Percentiles rank a stretch among this genome's conserved stretches.
Evolutionary conservation across 2,113 vertebrate species (phyloP).

Genomic region (Cynocephalus volans): DNA sequence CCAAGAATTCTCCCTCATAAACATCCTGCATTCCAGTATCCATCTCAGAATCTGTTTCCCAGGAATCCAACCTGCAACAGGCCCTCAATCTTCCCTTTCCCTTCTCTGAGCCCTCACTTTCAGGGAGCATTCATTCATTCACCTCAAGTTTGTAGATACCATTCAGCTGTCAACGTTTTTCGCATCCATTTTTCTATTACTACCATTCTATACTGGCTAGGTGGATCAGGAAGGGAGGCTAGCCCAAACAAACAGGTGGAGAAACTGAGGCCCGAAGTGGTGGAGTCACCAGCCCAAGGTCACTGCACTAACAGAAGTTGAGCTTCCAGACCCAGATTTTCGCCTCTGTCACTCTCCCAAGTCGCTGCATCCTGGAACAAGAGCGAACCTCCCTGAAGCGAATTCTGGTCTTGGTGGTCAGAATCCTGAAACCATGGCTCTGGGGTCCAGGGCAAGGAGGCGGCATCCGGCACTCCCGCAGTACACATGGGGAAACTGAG

Average conservation of each 20-base stretch:
- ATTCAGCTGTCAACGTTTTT: not conserved
- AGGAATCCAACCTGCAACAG: not conserved
- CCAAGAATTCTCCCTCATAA: not conserved
- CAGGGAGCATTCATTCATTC: not conserved
- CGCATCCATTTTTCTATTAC: not conserved
- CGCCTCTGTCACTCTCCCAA: not conserved
- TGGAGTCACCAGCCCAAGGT: not conserved
- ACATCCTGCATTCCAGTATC: not conserved
- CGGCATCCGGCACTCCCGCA: not conserved
- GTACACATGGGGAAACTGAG: conserved; percentile 35
- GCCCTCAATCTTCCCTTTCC: not conserved
- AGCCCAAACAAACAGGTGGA: not conserved
- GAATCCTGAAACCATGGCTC: not conserved
- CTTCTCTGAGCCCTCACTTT: not conserved
- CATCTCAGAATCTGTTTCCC: not conserved
- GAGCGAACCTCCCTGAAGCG: not conserved
- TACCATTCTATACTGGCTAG: not conserved
- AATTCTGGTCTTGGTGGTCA: not conserved
- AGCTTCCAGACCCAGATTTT: not conserved
- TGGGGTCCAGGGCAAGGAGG: not conserved
- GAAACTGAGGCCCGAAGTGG: not conserved
- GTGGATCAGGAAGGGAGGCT: not conserved
- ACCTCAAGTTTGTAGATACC: not conserved
- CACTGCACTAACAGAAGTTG: not conserved
- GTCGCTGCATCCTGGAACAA: not conserved